These are phyloP conservation scores for Antheraea assamensis DNA, from an alignment of 2,888 invertebrate species.

Conservation along the genomic window DNA sequence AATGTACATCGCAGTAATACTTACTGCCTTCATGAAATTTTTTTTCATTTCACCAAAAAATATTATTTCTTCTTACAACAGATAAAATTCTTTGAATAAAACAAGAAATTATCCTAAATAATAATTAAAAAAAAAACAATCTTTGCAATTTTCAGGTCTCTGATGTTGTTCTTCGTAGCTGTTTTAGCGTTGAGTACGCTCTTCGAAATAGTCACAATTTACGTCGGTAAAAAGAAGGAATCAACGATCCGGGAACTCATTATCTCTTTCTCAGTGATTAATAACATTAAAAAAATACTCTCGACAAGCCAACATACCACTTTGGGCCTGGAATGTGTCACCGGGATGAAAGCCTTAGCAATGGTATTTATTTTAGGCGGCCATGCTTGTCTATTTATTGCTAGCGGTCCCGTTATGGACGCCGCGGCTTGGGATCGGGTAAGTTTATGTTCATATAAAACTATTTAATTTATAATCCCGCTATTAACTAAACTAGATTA, in stretches of 20 bases:
- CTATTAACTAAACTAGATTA: neutral
- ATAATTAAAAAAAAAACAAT: too few relatives aligned
- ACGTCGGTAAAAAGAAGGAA: constrained; percentile 55
- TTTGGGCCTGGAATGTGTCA: constrained; percentile 84
- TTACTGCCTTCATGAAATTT: neutral
- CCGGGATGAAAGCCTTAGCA: constrained; percentile 85
- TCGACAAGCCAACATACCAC: constrained; percentile 81
- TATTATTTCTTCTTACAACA: too few relatives aligned
- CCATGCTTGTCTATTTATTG: constrained; percentile 85
- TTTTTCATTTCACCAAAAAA: too few relatives aligned
- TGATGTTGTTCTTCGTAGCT: constrained; percentile 69
- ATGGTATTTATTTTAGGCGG: constrained; percentile 86
- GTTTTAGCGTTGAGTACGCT: constrained; percentile 72
- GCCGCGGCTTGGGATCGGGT: constrained; percentile 84
- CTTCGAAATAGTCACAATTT: constrained; percentile 70
- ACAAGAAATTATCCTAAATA: neutral
- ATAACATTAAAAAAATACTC: constrained; percentile 82
- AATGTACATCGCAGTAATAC: neutral
- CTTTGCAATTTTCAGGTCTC: constrained; percentile 54
- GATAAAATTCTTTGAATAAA: too few relatives aligned
- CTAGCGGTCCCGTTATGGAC: constrained; percentile 86
- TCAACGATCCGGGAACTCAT: constrained; percentile 54
- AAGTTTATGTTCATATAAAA: constrained; percentile 36
- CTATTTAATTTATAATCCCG: constrained; percentile 20
- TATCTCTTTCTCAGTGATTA: constrained; percentile 82